Conservation (phyloP, 2,113 vertebrate genomes). For the Oryzias celebensis region DNA sequence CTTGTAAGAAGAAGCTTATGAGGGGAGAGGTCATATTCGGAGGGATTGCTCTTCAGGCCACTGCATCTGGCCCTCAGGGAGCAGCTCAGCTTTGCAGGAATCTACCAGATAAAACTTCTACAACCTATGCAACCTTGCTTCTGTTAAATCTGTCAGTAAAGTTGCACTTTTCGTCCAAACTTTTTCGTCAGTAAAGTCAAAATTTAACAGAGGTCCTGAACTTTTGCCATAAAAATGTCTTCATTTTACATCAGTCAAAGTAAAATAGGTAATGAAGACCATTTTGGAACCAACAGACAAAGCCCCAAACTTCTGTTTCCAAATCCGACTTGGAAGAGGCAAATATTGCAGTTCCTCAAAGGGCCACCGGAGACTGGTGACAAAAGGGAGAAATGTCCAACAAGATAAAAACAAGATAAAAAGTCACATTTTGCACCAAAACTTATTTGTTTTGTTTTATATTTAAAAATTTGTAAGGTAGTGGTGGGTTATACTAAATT, state of each 20-base stretch:
- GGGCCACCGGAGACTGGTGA: too few relatives aligned
- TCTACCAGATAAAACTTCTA: slow-evolving; percentile 34
- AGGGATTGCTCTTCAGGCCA: slow-evolving; percentile 27
- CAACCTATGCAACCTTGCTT: slow-evolving; percentile 9
- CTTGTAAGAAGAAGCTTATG: slow-evolving; percentile 31
- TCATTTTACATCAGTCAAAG: neutral
- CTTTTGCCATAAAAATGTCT: neutral
- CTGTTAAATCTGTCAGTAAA: slow-evolving; percentile 20
- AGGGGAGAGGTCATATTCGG: slow-evolving; percentile 36
- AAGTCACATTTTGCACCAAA: too few relatives aligned
- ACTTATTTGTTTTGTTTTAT: too few relatives aligned
- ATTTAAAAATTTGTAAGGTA: too few relatives aligned
- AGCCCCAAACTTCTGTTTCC: too few relatives aligned
- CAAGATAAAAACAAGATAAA: too few relatives aligned
- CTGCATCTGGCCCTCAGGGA: slow-evolving; percentile 34
- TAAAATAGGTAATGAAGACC: neutral
- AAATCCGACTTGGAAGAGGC: too few relatives aligned
- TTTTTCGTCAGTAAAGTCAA: slow-evolving; percentile 5
- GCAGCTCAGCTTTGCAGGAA: slow-evolving; percentile 5
- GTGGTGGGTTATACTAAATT: too few relatives aligned
- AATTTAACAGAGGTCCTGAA: slow-evolving; percentile 6
- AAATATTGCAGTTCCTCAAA: too few relatives aligned
- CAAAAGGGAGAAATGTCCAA: too few relatives aligned
- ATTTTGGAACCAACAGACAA: too few relatives aligned
- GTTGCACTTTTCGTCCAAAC: slow-evolving; percentile 1